Conservation (phyloP, 2,797 vertebrate species). For the Manis pentadactyla region DNA sequence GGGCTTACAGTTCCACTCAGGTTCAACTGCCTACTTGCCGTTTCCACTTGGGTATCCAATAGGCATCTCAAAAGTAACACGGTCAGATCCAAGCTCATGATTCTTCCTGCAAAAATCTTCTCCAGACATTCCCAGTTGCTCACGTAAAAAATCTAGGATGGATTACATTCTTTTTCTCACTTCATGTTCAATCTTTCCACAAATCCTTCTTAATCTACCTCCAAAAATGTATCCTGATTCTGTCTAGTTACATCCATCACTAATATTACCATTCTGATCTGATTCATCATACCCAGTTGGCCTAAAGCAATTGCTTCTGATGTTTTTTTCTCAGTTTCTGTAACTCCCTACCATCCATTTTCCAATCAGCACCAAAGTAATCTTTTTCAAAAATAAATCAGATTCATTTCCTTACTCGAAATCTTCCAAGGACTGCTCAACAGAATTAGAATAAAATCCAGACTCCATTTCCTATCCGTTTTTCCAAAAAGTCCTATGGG, state of each 20-base stretch:
- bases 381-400: neutral
- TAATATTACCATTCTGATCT: neutral
- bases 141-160: neutral
- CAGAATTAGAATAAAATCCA: conserved; percentile 4
- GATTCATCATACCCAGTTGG: neutral
- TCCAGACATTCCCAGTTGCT: neutral
- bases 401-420: conserved; percentile 25
- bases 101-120: neutral
- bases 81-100: neutral
- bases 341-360: neutral
- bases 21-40: neutral
- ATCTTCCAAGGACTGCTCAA: neutral
- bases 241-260: neutral
- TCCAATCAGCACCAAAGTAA: neutral
- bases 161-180: neutral
- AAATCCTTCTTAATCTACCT: neutral
- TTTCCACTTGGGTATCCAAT: neutral
- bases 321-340: neutral
- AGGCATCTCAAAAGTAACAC: neutral
- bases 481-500: neutral
- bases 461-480: neutral
- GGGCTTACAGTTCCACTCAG: neutral
- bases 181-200: neutral
- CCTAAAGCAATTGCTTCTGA: neutral
- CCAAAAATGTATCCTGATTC: neutral